These are phyloP conservation scores for Gulo gulo DNA, from an alignment of 2,113 vertebrate species.

Conservation along the genomic window DNA sequence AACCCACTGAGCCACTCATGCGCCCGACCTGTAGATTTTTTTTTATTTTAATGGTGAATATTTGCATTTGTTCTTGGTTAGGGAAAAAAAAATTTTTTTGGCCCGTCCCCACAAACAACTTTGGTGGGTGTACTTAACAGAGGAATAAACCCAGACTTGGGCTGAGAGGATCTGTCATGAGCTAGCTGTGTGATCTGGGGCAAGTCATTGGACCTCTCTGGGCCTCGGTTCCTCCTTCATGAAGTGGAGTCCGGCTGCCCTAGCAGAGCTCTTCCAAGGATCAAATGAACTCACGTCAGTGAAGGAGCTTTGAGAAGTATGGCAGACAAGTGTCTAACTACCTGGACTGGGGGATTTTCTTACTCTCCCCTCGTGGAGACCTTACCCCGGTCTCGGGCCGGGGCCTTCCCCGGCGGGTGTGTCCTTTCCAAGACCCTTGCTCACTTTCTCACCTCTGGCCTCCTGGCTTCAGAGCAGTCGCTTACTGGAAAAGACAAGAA, in stretches of 20 bases:
- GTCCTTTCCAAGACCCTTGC: background rate
- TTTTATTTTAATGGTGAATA: background rate
- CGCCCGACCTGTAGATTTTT: too few species aligned
- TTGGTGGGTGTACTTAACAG: background rate
- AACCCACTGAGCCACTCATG: too few species aligned
- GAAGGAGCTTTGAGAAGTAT: background rate
- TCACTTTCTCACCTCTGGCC: background rate
- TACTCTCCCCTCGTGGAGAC: background rate
- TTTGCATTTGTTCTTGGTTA: background rate
- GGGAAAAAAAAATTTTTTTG: too few species aligned
- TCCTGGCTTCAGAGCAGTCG: background rate
- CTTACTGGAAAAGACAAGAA: constrained; percentile 19
- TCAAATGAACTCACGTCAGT: background rate
- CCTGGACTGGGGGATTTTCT: background rate
- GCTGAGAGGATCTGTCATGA: background rate
- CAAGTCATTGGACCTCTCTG: background rate
- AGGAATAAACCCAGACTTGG: background rate
- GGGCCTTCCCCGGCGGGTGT: background rate
- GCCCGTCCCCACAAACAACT: background rate
- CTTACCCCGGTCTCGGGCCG: background rate
- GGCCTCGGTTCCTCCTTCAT: background rate
- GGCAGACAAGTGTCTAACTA: background rate
- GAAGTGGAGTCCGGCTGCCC: background rate
- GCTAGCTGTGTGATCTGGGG: background rate
- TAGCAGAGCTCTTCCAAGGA: background rate